Evolutionary conservation across 2,113 vertebrate species (phyloP).

Genomic region (Formicarius rufipectus): DNA sequence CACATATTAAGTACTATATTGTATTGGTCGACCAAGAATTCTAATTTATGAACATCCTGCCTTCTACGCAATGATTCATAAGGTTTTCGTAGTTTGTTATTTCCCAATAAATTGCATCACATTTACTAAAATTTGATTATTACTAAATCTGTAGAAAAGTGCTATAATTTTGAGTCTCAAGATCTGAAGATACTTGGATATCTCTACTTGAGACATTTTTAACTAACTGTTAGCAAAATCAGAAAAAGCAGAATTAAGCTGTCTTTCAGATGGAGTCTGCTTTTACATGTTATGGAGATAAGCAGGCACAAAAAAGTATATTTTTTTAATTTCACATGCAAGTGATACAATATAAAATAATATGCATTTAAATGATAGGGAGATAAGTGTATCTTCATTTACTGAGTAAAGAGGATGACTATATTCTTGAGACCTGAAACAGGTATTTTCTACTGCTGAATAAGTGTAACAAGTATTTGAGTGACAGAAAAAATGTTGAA

Average conservation of each 20-base stretch:
- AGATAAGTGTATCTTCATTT: background rate
- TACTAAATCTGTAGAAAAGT: background rate
- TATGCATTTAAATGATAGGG: background rate
- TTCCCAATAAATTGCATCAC: background rate
- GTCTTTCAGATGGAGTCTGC: background rate
- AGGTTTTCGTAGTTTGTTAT: background rate
- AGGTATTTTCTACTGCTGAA: background rate
- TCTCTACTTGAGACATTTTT: background rate
- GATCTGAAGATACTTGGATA: background rate
- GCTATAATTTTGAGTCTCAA: background rate
- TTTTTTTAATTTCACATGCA: background rate
- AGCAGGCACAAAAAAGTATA: background rate
- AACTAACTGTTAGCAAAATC: background rate
- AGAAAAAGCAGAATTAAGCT: background rate
- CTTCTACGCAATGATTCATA: background rate
- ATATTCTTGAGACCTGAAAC: background rate
- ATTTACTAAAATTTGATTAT: background rate
- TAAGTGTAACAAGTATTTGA: background rate
- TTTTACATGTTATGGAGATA: background rate
- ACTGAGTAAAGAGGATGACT: background rate
- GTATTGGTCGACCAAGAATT: background rate
- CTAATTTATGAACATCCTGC: background rate
- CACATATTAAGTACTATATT: background rate
- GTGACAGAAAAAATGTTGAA: conserved; percentile 24
- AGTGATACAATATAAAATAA: background rate